These are phyloP conservation scores for Glyptemys insculpta DNA, from an alignment of 2,797 vertebrate genomes.

Conservation along the genomic window DNA sequence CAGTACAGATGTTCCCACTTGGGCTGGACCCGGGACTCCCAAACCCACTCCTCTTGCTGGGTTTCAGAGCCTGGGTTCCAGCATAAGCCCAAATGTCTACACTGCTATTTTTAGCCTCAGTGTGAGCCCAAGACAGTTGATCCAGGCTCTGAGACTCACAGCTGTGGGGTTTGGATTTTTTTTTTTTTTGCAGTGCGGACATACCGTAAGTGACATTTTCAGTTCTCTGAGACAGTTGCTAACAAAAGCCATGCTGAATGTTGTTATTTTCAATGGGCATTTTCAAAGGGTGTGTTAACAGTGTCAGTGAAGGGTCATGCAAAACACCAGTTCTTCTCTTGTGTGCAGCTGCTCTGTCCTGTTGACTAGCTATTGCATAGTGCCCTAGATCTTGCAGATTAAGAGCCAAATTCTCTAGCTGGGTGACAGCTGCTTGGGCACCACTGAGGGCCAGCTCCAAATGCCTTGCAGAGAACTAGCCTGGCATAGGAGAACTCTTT, in stretches of 20 bases:
- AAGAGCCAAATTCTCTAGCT: background rate
- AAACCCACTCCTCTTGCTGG: background rate
- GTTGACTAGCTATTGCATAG: background rate
- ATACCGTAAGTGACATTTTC: background rate
- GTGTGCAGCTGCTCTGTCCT: background rate
- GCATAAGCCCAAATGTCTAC: background rate
- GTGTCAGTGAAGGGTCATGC: background rate
- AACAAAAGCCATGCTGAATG: background rate
- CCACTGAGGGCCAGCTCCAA: background rate
- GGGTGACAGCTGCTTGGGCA: background rate
- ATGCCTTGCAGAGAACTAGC: background rate
- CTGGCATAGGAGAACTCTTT: background rate
- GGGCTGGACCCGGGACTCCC: background rate
- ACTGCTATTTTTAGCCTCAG: background rate
- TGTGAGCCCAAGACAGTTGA: background rate
- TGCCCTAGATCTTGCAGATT: background rate
- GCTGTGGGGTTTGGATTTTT: too few species aligned
- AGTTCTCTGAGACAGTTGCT: background rate
- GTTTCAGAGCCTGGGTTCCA: background rate
- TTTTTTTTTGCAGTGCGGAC: too few species aligned
- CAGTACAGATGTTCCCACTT: background rate
- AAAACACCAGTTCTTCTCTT: background rate
- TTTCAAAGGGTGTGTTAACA: background rate
- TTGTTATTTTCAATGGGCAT: background rate
- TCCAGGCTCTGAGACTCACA: background rate